A percentile compares a stretch with the other conserved stretches of the same genome.
These are phyloP conservation scores for Bufotes viridis DNA, from an alignment of 2,797 vertebrate species.

Conservation along the genomic window DNA sequence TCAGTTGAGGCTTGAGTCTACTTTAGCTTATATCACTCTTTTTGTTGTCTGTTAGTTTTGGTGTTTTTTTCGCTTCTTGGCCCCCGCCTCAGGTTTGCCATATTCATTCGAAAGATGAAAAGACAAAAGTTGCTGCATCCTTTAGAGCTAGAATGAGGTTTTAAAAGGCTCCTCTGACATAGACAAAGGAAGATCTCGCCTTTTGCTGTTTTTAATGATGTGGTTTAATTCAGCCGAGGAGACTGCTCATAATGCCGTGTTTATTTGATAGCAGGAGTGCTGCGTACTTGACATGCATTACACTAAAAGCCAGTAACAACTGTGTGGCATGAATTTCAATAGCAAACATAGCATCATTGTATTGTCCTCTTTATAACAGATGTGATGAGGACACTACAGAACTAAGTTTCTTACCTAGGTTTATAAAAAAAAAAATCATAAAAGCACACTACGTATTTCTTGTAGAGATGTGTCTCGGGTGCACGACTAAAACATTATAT, in stretches of 20 bases:
- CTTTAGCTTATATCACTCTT: not conserved
- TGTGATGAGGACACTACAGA: not conserved
- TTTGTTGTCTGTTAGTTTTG: not conserved
- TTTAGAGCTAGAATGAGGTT: not conserved
- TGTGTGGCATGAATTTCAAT: not conserved
- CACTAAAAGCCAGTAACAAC: conserved; percentile 35
- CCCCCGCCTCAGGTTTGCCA: not conserved
- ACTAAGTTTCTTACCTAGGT: not conserved
- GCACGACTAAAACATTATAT: not conserved
- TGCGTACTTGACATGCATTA: conserved; percentile 50
- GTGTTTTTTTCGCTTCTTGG: not conserved
- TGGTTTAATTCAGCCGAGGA: not conserved
- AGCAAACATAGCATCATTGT: not conserved
- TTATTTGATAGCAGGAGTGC: not conserved
- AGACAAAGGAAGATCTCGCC: conserved; percentile 2
- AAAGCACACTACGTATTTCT: not conserved
- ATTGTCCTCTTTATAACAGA: conserved; percentile 1
- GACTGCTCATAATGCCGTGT: not conserved
- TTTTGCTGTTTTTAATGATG: conserved; percentile 20
- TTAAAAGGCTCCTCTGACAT: conserved; percentile 15
- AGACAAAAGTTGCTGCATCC: not conserved
- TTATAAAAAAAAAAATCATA: not conserved
- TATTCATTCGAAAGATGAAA: not conserved
- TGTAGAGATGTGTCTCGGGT: not conserved
- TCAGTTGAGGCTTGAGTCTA: not conserved